These are phyloP conservation scores for Ophthalmolycus amberensis DNA, from an alignment of 2,113 vertebrate genomes.

Conservation along the genomic window DNA sequence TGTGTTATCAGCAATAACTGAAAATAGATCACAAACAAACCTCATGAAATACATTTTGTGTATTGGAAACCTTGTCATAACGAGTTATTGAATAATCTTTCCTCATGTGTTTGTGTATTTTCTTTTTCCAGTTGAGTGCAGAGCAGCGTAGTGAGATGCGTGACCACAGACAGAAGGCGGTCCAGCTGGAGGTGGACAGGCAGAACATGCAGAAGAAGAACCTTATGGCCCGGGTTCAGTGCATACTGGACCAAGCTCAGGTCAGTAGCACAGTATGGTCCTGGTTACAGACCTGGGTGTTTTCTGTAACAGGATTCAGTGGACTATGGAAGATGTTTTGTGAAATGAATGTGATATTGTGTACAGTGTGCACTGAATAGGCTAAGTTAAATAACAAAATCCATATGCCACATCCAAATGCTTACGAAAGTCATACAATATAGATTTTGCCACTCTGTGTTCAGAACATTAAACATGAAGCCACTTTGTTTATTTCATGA, in stretches of 20 bases:
- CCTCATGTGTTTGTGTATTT: slow-evolving; percentile 1
- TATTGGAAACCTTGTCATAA: background rate
- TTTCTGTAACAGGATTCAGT: background rate
- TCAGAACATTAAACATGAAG: background rate
- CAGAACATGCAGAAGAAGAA: slow-evolving; percentile 80
- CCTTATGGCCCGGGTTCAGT: slow-evolving; percentile 85
- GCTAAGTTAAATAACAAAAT: background rate
- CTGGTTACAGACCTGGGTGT: background rate
- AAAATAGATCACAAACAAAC: slow-evolving; percentile 8
- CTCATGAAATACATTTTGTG: background rate
- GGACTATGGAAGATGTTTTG: background rate
- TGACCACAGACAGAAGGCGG: slow-evolving; percentile 85
- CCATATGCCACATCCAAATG: background rate
- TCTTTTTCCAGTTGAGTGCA: slow-evolving; percentile 83
- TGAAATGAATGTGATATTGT: background rate
- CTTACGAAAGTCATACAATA: background rate
- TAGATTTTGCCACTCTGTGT: background rate
- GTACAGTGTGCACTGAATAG: background rate
- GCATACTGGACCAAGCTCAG: slow-evolving; percentile 87
- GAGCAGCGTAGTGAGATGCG: slow-evolving; percentile 88
- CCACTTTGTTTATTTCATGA: background rate
- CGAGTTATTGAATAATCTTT: background rate
- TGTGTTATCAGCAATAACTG: background rate
- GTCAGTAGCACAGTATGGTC: slow-evolving; percentile 63
- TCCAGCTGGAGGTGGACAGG: slow-evolving; percentile 83